Base-by-base conservation (phyloP, 2,888 invertebrate species). In the Alviniconcha strummeri region DNA sequence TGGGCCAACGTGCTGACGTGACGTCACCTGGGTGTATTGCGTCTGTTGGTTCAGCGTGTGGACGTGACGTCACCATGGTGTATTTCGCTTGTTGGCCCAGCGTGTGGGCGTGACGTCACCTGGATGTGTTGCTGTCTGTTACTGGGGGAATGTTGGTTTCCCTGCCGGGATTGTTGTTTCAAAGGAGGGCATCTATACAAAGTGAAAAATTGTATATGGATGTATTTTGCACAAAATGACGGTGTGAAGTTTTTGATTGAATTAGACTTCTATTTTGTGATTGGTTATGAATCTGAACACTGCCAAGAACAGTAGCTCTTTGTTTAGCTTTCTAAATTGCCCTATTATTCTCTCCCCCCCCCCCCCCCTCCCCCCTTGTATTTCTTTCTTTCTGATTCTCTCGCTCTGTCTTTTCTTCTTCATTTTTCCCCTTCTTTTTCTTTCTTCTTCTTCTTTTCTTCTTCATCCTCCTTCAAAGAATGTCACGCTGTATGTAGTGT, bases 151-250 rank as follows among this genome's bases (percentile, higher is more conserved):
- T 15, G 15, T 15, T 72, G 36, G 75, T 75, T 54, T 36, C 15
- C 19, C 60, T 11, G 57, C 36, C 9, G 52, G 6, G 6, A 13
- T 60, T 78, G 78, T 52, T 74, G 57, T 77, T 77, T n/a, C 54
- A 75, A 64, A 78, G 78, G 78, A 78, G 78, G 78, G 78, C 78
- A 78, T 78, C 64, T 78, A 78, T 64, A 78, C 78, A 78, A 78
- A 60, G 13, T 60, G 64, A 52, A 60, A 78, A 19, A 77, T 77
- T 78, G 78, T 78, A 78, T 78, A 78, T 78, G 78, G 78, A 78
- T 64, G 57, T 78, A 64, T 78, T 57, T 19, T 78, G 78, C 78
- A 78, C 78, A 78, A 78, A 78, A 56, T 54, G n/a, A 77, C 17
- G 60, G 60, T 78, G 57, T 78, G 78, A 52, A 77, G 8, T 57